Percentiles rank a stretch among this genome's conserved stretches.
Evolutionary conservation across 2,113 vertebrate genomes (phyloP).

Genomic region (Dascyllus trimaculatus): DNA sequence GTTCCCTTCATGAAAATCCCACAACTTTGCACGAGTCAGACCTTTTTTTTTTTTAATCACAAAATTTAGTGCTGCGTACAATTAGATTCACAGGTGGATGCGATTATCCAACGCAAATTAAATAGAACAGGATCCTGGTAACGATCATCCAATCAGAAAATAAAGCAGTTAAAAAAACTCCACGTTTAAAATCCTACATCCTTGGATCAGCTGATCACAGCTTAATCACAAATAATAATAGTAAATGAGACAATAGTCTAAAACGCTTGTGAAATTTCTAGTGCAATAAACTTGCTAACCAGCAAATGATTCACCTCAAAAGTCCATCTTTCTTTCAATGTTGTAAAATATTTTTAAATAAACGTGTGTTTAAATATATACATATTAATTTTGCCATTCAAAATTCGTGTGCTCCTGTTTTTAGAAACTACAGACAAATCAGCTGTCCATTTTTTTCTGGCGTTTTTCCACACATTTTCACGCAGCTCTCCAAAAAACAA

Average conservation of each 20-base stretch:
- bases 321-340: slow-evolving; percentile 20
- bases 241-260: not conserved
- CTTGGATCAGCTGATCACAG: not conserved
- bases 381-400: slow-evolving; percentile 27
- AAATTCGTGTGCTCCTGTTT: slow-evolving; percentile 22
- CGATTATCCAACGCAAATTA: slow-evolving; percentile 58
- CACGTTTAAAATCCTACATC: not conserved
- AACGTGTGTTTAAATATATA: not conserved
- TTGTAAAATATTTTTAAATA: slow-evolving; percentile 8
- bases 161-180: slow-evolving; percentile 13
- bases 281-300: slow-evolving; percentile 32
- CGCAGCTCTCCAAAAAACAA: not conserved
- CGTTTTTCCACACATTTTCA: slow-evolving; percentile 23
- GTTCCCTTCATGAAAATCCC: slow-evolving; percentile 20
- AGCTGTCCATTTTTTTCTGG: slow-evolving; percentile 9
- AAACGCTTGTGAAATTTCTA: slow-evolving; percentile 20
- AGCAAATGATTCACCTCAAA: not conserved
- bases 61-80: slow-evolving; percentile 27
- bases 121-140: slow-evolving; percentile 6
- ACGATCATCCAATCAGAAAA: slow-evolving; percentile 3
- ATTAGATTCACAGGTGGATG: slow-evolving; percentile 38
- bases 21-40: slow-evolving; percentile 41
- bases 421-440: slow-evolving; percentile 5
- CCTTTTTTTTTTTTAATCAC: slow-evolving; percentile 25
- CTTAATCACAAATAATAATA: not conserved